Conservation (phyloP, 2,113 vertebrate species). For the Pygoscelis adeliae region DNA sequence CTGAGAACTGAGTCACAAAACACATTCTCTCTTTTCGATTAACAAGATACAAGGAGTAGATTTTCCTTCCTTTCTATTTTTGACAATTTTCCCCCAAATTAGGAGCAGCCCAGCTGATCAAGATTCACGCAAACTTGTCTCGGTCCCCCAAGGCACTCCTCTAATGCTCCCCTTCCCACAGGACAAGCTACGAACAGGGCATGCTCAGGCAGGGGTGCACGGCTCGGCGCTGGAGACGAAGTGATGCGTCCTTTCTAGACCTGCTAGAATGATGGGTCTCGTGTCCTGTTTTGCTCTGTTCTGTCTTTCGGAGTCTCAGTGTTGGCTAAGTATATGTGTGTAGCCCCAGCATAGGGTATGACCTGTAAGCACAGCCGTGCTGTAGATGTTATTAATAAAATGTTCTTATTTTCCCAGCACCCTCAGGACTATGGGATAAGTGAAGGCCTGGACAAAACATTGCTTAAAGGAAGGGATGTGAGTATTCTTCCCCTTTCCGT, state of each 20-base stretch:
- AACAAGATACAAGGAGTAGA: not conserved
- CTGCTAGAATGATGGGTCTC: not conserved
- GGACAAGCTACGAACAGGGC: rapidly evolving
- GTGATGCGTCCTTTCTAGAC: not conserved
- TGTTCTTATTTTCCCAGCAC: not conserved
- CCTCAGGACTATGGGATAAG: not conserved
- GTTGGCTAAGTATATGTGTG: not conserved
- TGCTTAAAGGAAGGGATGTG: not conserved
- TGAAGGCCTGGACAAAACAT: not conserved
- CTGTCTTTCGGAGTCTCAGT: not conserved
- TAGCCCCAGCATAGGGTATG: not conserved
- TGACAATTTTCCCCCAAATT: not conserved
- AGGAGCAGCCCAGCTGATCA: not conserved
- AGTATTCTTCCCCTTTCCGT: not conserved
- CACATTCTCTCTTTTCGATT: not conserved
- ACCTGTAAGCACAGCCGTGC: not conserved
- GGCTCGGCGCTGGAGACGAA: not conserved
- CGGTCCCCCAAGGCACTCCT: not conserved
- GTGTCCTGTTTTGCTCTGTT: not conserved
- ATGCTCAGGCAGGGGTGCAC: rapidly evolving
- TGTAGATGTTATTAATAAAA: not conserved
- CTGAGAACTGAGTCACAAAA: not conserved
- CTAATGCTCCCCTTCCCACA: not conserved
- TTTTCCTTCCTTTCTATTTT: not conserved
- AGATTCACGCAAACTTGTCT: not conserved